Conservation (phyloP, 2,888 invertebrate genomes). For the Leptopilina syphax region DNA sequence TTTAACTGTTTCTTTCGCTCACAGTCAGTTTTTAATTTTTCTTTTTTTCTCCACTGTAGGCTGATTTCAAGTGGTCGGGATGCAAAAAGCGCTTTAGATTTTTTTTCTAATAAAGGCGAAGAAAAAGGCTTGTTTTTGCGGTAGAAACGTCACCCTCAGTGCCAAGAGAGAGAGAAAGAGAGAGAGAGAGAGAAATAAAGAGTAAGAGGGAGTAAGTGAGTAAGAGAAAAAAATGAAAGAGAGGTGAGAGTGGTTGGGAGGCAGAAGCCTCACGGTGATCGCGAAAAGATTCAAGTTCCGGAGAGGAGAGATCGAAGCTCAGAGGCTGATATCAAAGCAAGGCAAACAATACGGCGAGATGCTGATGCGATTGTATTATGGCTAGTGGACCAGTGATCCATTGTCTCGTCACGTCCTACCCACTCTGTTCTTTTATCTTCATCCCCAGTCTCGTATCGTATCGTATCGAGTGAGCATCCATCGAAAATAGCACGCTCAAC, state of each 20-base stretch:
- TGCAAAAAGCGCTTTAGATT: conserved; percentile 40
- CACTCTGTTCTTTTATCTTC: conserved; percentile 76
- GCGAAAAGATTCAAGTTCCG: conserved; percentile 40
- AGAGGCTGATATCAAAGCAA: conserved; percentile 72
- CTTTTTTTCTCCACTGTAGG: conserved; percentile 17
- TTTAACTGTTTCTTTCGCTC: not conserved
- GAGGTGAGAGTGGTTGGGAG: conserved; percentile 41
- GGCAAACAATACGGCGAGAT: conserved; percentile 75
- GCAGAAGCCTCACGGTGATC: conserved; percentile 43
- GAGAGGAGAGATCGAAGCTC: conserved; percentile 54
- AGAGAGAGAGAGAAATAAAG: no score
- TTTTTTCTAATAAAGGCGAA: conserved; percentile 28
- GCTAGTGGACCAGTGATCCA: conserved; percentile 75
- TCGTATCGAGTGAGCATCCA: conserved; percentile 76
- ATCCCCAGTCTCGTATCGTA: conserved; percentile 70
- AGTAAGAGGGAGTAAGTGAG: no score
- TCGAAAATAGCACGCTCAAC: conserved; percentile 73
- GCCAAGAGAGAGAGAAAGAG: not conserved
- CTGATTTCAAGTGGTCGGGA: conserved; percentile 19
- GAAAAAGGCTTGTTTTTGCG: conserved; percentile 40
- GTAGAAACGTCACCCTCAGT: conserved; percentile 28
- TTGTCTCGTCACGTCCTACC: conserved; percentile 77
- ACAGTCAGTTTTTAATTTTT: not conserved
- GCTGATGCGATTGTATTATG: conserved; percentile 77
- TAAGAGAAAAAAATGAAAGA: no score